Conservation (phyloP, 1,140 invertebrate genomes). For the Diachasmimorpha longicaudata region DNA sequence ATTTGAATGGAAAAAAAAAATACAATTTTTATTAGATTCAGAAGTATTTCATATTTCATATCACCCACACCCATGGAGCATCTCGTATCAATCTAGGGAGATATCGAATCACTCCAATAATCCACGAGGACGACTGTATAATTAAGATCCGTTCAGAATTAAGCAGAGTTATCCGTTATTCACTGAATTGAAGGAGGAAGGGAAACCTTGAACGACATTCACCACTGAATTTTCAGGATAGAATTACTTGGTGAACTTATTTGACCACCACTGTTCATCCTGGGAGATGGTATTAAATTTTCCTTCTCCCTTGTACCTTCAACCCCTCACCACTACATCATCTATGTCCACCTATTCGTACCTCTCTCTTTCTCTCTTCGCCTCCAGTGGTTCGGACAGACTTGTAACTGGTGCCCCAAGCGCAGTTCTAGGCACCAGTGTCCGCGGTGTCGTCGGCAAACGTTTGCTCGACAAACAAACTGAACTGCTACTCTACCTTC, state of each 20-base stretch:
- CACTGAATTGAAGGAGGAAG: neutral
- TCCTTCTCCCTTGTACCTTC: neutral
- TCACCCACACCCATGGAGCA: too few relatives aligned
- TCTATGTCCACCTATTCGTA: neutral
- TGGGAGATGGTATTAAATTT: conserved; percentile 60
- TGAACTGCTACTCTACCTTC: conserved; percentile 46
- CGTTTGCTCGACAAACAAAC: conserved; percentile 64
- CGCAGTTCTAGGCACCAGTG: conserved; percentile 58
- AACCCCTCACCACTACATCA: neutral
- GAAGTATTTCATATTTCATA: too few relatives aligned
- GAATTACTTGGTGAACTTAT: conserved; percentile 60
- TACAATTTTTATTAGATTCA: too few relatives aligned
- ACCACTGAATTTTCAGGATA: conserved; percentile 23
- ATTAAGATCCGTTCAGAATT: neutral
- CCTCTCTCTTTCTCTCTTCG: conserved; percentile 18
- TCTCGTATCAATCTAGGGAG: too few relatives aligned
- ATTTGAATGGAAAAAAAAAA: neutral
- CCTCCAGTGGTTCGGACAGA: conserved; percentile 55
- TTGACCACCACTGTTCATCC: conserved; percentile 62
- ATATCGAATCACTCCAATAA: too few relatives aligned
- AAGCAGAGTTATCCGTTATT: neutral
- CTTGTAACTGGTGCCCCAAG: conserved; percentile 51
- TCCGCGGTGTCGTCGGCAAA: conserved; percentile 64
- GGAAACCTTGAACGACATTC: neutral
- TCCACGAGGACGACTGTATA: neutral